Percentiles rank a stretch among this genome's conserved stretches.
Conservation (phyloP, 2,797 vertebrate species). For the Anolis apletophallus region DNA sequence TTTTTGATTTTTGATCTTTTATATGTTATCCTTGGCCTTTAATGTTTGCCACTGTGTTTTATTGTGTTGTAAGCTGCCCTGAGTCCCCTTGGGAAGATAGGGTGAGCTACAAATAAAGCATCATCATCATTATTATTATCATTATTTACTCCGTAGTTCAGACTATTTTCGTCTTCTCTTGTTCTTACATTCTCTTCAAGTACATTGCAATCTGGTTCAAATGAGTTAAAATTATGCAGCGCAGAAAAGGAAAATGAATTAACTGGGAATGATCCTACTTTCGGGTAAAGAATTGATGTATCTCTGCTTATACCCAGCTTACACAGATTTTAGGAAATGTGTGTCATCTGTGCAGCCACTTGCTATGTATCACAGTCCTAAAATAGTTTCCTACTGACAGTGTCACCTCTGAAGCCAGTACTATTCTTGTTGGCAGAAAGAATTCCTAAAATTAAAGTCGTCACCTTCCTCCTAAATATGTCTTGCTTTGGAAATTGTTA, state of each 20-base stretch:
- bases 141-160: not conserved
- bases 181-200: no score
- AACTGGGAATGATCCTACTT: not conserved
- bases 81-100: no score
- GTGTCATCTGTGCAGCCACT: not conserved
- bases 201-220: not conserved
- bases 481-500: not conserved
- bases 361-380: not conserved
- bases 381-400: fast-evolving
- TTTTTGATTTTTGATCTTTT: no score
- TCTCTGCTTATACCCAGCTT: not conserved
- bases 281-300: not conserved
- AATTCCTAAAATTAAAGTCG: not conserved
- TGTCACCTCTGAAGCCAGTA: not conserved
- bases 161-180: no score
- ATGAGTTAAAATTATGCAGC: not conserved
- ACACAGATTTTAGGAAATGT: not conserved
- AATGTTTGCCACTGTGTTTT: no score
- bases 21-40: no score
- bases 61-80: no score
- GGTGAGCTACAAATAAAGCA: no score
- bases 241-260: not conserved
- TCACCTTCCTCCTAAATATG: not conserved
- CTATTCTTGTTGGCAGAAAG: constrained; percentile 25
- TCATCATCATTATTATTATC: no score